Conservation (phyloP, 2,113 vertebrate species). For the Mobula hypostoma region DNA sequence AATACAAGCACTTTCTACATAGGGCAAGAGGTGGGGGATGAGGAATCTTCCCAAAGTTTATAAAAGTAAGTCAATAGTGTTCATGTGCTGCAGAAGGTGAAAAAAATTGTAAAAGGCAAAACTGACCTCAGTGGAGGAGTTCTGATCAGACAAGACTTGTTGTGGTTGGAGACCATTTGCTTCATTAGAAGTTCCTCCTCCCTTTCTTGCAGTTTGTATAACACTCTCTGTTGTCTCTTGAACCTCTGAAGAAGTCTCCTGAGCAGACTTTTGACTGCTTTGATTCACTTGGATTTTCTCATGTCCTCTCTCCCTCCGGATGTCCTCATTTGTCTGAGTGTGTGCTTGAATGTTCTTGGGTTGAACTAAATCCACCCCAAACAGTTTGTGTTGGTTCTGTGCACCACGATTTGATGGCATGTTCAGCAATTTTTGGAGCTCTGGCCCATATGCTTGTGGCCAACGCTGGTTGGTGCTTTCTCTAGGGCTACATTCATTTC, state of each 20-base stretch:
- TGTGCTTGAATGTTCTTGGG: background rate
- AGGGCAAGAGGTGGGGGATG: too few species aligned
- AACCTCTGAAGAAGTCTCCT: conserved; percentile 47
- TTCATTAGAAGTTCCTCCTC: conserved; percentile 82
- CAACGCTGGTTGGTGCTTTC: background rate
- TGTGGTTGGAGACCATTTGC: conserved; percentile 50
- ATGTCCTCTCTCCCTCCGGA: conserved; percentile 45
- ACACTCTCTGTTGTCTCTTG: conserved; percentile 72
- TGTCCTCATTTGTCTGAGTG: background rate
- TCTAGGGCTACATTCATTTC: background rate
- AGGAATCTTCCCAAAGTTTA: background rate
- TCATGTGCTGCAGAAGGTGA: background rate
- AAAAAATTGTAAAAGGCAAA: background rate
- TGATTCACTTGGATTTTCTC: conserved; percentile 49
- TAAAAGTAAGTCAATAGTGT: background rate
- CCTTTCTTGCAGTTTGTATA: conserved; percentile 81
- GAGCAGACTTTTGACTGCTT: conserved; percentile 55
- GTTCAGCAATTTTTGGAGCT: conserved; percentile 22
- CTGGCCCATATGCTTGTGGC: conserved; percentile 1
- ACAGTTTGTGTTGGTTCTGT: background rate
- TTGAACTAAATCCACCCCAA: background rate
- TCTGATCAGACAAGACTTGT: background rate
- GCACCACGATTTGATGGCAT: background rate
- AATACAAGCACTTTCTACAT: background rate
- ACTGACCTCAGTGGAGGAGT: background rate